phyloP scores from a whole-genome alignment of 2,888 invertebrate genomes.

The Xestia rhomboidea region DNA sequence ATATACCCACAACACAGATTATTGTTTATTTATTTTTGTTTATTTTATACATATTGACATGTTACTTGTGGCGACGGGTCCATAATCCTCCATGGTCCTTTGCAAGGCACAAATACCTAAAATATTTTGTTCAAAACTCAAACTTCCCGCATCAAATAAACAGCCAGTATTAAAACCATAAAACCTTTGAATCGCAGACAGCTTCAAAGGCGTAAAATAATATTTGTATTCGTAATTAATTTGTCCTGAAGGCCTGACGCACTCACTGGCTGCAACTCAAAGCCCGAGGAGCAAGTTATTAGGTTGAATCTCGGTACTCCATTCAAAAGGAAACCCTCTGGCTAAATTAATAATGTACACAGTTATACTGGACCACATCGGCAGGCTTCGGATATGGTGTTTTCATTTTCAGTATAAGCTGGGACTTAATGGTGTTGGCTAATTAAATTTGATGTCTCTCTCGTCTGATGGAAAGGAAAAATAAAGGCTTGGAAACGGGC shows the following conservation, averaged over 20 bases:
- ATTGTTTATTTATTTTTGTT: not conserved
- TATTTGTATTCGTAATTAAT: conserved; percentile 59
- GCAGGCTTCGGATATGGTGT: conserved; percentile 10
- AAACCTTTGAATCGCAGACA: conserved; percentile 19
- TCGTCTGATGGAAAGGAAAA: not conserved
- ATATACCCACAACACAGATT: no score
- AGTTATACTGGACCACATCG: conserved; percentile 6
- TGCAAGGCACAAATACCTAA: not conserved
- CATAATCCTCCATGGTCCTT: not conserved
- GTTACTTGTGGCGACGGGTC: not conserved
- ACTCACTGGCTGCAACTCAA: conserved; percentile 34
- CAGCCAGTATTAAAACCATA: not conserved
- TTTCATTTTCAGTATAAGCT: conserved; percentile 13
- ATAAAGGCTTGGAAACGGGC: not conserved
- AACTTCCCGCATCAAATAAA: not conserved
- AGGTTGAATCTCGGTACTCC: conserved; percentile 22
- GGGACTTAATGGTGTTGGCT: not conserved
- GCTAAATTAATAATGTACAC: conserved; percentile 40
- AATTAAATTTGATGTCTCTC: conserved; percentile 17
- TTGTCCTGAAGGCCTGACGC: conserved; percentile 7
- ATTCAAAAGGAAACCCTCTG: conserved; percentile 20
- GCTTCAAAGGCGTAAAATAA: conserved; percentile 36
- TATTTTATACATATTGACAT: not conserved
- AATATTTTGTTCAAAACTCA: not conserved
- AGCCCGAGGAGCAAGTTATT: conserved; percentile 40